A percentile compares a stretch with the other conserved stretches of the same genome.
These are phyloP conservation scores for Pelvicachromis taeniatus DNA, from an alignment of 2,113 vertebrate species.

Conservation along the genomic window DNA sequence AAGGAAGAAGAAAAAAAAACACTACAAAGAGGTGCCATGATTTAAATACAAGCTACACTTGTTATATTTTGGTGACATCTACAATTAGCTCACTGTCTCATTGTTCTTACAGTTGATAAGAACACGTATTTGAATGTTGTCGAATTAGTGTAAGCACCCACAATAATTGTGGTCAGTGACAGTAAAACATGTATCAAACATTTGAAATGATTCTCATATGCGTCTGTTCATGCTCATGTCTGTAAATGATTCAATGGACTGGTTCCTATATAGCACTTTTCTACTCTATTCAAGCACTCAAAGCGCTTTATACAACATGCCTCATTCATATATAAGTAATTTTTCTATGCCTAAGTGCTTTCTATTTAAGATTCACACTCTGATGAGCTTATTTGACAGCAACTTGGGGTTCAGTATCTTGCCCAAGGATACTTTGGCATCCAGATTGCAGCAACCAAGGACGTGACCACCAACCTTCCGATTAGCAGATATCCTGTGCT, in stretches of 20 bases:
- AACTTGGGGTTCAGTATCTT: not conserved
- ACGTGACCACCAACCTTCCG: not conserved
- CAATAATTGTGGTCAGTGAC: not conserved
- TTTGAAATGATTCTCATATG: not conserved
- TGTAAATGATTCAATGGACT: not conserved
- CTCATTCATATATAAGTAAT: not conserved
- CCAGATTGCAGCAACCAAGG: not conserved
- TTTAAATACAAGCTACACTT: not conserved
- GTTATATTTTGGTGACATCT: not conserved
- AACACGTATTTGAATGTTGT: not conserved
- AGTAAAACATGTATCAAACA: not conserved
- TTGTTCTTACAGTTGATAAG: not conserved
- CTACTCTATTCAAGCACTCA: not conserved
- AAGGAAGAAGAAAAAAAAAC: not conserved
- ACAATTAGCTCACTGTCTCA: not conserved
- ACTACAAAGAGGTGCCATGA: not conserved
- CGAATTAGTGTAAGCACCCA: accelerated
- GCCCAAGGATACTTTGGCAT: not conserved
- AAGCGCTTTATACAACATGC: not conserved
- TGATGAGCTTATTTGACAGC: not conserved
- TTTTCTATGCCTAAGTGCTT: not conserved
- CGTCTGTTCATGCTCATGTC: not conserved
- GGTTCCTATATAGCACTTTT: not conserved
- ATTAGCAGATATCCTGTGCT: not conserved
- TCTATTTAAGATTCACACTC: not conserved